Evolutionary conservation across 1,140 invertebrate genomes (phyloP).

Genomic region (Conus betulinus): DNA sequence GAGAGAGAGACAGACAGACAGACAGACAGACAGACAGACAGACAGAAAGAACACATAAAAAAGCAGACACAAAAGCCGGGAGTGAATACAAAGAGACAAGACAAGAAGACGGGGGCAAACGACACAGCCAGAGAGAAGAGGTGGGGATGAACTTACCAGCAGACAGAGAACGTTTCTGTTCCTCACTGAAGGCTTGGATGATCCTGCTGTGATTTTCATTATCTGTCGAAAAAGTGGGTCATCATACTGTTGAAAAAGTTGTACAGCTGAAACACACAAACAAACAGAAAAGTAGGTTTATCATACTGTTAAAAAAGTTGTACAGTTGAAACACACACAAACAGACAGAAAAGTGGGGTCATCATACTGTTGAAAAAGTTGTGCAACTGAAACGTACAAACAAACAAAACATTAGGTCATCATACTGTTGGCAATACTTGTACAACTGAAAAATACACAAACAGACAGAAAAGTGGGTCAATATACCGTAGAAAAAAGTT

Average conservation of each 20-base stretch:
- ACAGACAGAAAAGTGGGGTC: too few species aligned
- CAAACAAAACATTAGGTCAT: too few species aligned
- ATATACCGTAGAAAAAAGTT: too few species aligned
- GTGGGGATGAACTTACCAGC: neutral
- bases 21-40: constrained; percentile 13
- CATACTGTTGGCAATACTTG: too few species aligned
- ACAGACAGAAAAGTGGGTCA: too few species aligned
- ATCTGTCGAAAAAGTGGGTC: constrained; percentile 37
- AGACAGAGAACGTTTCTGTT: constrained; percentile 30
- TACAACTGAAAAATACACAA: too few species aligned
- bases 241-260: too few species aligned
- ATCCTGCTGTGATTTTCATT: constrained; percentile 51
- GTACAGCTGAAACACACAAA: too few species aligned
- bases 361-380: too few species aligned
- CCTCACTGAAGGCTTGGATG: constrained; percentile 45
- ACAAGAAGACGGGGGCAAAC: neutral
- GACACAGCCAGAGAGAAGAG: neutral
- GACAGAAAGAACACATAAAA: neutral
- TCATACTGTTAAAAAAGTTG: too few species aligned
- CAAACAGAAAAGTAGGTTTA: too few species aligned
- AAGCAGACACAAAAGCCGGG: neutral
- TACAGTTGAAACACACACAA: too few species aligned
- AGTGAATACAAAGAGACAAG: neutral
- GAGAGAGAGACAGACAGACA: neutral
- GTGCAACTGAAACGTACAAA: neutral